Percentiles rank a stretch among this genome's conserved stretches.
Evolutionary conservation across 1,140 invertebrate species (phyloP).

Genomic region (Nasonia giraulti): DNA sequence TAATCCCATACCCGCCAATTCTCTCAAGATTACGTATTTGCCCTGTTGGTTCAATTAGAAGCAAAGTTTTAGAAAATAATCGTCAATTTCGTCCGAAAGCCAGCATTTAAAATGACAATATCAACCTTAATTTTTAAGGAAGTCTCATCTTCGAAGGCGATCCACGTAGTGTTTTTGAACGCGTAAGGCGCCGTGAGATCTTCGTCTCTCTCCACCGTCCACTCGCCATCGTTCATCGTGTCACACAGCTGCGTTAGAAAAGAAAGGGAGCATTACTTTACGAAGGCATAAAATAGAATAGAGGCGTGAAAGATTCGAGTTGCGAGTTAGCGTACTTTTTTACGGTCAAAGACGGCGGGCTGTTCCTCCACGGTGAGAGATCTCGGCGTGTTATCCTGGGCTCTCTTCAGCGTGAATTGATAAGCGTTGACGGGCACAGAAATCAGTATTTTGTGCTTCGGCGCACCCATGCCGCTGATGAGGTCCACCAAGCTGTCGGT

Average conservation of each 20-base stretch:
- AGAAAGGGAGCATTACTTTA: conserved; percentile 7
- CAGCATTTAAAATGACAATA: conserved; percentile 15
- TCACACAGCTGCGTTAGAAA: conserved; percentile 76
- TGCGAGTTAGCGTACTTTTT: conserved; percentile 70
- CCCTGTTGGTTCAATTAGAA: conserved; percentile 66
- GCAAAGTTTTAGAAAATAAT: neutral
- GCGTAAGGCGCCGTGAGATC: conserved; percentile 87
- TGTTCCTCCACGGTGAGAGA: conserved; percentile 77
- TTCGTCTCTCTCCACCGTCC: conserved; percentile 86
- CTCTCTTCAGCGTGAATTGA: conserved; percentile 80
- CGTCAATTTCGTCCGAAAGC: neutral
- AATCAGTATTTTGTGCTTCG: conserved; percentile 81
- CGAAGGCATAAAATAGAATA: neutral
- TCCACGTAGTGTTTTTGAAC: conserved; percentile 83
- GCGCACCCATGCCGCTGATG: conserved; percentile 81
- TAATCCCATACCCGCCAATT: conserved; percentile 75
- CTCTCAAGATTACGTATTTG: conserved; percentile 77
- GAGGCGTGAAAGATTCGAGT: neutral
- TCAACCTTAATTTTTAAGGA: conserved; percentile 83
- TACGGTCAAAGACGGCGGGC: conserved; percentile 77
- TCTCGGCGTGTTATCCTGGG: conserved; percentile 80
- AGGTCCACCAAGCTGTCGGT: conserved; percentile 86
- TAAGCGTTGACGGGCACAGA: conserved; percentile 81
- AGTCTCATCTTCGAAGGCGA: conserved; percentile 85
- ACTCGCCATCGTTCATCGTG: conserved; percentile 77